Evolutionary conservation across 2,113 vertebrate genomes (phyloP).

Genomic region (Muscicapa adusta): DNA sequence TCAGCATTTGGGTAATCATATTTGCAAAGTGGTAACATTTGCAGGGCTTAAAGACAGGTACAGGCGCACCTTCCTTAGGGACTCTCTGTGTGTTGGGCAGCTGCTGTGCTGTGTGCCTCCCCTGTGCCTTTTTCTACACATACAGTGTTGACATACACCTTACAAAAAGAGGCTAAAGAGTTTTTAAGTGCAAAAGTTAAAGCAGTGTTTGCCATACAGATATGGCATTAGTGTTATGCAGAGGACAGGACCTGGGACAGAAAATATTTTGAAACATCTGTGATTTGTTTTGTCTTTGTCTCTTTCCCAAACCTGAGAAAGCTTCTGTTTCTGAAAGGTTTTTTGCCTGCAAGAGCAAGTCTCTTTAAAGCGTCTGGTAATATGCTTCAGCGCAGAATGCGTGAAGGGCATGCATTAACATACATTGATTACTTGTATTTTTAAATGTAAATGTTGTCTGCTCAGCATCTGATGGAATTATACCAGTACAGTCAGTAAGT

Average conservation of each 20-base stretch:
- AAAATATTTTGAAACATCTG: background rate
- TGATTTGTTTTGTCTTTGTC: background rate
- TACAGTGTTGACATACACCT: background rate
- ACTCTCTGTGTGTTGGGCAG: background rate
- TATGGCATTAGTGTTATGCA: background rate
- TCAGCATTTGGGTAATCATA: background rate
- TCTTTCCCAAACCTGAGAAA: background rate
- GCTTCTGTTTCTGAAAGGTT: background rate
- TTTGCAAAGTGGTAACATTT: background rate
- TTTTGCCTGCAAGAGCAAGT: background rate
- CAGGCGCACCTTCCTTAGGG: background rate
- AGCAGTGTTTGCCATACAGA: background rate
- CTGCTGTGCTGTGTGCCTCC: background rate
- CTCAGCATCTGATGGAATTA: slow-evolving; percentile 44
- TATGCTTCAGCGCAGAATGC: background rate
- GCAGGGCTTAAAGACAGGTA: background rate
- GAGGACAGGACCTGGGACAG: background rate
- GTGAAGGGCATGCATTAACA: slow-evolving; percentile 27
- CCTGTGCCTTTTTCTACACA: background rate
- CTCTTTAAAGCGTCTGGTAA: background rate
- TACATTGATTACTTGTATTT: slow-evolving; percentile 21
- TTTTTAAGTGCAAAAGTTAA: background rate
- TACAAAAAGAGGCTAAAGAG: background rate
- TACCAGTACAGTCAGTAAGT: background rate
- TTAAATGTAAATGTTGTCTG: slow-evolving; percentile 28